Base-by-base conservation (phyloP, 2,888 invertebrate genomes). In the Andrena fulva region DNA sequence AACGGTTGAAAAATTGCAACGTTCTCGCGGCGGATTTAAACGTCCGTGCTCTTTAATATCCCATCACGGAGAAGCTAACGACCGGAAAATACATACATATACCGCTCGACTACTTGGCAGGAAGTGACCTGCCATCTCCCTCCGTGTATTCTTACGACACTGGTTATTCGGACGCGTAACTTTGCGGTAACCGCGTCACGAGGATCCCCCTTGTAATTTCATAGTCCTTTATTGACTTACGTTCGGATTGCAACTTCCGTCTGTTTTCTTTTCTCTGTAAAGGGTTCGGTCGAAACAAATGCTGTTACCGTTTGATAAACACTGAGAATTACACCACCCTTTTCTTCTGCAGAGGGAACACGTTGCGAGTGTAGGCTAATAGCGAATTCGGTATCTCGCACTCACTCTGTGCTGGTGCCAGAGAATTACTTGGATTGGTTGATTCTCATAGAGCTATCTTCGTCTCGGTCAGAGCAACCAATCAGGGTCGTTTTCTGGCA, bases 1-100 rank as follows among this genome's bases (percentile, higher is more conserved):
- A 73, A 64, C 29, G 56, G 80, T 52, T 80, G 80, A 77, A 80
- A 68, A 73, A 64, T 59, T 56, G 35, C 33, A 60, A 8, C 48
- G 48, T 56, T 33, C 27, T 31, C n/a, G 59, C 67, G 74, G 42
- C 27, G 48, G 5, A 67, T 66, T 42, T 74, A 74, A 74, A 74
- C 69, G 50, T 64, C 52, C 35, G 31, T 31, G 69, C 48, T 75
- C 52, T 67, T 82, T 82, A 80, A 82, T 80, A 70, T 75, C 70
- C 56, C 62, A 66, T 82, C 59, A 71, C 7, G 42, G 48, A 24
- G 73, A 62, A 82, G 73, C 62, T 83, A 83, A 77, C 82, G 72
- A 82, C 72, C 70, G 83, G 82, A 83, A 83, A 83, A 20, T 20
- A 20, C 20, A 20, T 20, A 20, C 20, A 83, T 83, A 77, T 64